These are phyloP conservation scores for Brachyopa scutellaris DNA, from an alignment of 2,888 invertebrate genomes.

Conservation along the genomic window DNA sequence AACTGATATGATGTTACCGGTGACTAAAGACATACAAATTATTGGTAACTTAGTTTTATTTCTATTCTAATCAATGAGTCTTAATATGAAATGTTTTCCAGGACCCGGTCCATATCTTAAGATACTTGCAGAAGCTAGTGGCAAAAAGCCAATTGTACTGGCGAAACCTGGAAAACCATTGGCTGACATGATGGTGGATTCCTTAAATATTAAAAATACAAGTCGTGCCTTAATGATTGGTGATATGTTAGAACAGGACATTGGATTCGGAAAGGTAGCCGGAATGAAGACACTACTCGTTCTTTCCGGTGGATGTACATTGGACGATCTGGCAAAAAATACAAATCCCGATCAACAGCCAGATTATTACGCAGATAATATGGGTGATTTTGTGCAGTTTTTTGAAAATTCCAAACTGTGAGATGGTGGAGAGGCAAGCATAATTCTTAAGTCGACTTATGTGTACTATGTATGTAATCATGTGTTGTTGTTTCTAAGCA, in stretches of 20 bases:
- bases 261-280: constrained; percentile 87
- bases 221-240: constrained; percentile 91
- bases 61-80: too few species aligned
- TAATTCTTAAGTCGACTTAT: too few species aligned
- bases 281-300: constrained; percentile 90
- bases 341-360: constrained; percentile 75
- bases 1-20: constrained; percentile 80
- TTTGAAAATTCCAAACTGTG: constrained; percentile 55
- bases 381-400: constrained; percentile 77
- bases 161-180: constrained; percentile 82
- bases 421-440: background rate
- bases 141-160: constrained; percentile 78
- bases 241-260: constrained; percentile 92
- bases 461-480: background rate
- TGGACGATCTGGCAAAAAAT: constrained; percentile 74
- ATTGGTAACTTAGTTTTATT: constrained; percentile 79
- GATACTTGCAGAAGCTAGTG: constrained; percentile 79
- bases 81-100: too few species aligned
- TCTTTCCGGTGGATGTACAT: constrained; percentile 82
- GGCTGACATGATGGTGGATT: constrained; percentile 76
- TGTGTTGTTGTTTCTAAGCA: background rate
- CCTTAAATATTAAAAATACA: constrained; percentile 83
- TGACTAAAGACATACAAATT: constrained; percentile 76
- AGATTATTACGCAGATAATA: constrained; percentile 79
- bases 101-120: constrained; percentile 81